Percentiles rank a stretch among this genome's conserved stretches.
These are phyloP conservation scores for Serripes groenlandicus DNA, from an alignment of 2,888 invertebrate genomes.

Conservation along the genomic window DNA sequence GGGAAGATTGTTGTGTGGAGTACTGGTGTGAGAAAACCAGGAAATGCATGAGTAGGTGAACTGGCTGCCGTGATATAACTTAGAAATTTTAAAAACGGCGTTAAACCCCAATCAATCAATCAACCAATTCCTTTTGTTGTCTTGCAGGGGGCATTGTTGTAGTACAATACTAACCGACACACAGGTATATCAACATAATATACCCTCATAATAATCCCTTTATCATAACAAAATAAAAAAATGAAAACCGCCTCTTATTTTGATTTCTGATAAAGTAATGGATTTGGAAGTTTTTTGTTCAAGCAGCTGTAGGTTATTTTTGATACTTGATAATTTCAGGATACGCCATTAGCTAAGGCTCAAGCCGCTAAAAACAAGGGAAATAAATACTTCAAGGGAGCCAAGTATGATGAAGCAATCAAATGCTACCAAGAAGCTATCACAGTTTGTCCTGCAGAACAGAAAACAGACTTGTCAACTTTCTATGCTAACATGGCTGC, in stretches of 20 bases:
- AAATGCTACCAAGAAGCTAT: slow-evolving; percentile 87
- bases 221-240: neutral
- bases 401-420: slow-evolving; percentile 87
- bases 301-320: too few species aligned
- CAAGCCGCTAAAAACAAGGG: slow-evolving; percentile 89
- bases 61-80: too few species aligned
- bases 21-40: too few species aligned
- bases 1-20: too few species aligned
- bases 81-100: too few species aligned
- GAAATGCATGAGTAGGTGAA: too few species aligned
- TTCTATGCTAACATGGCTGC: slow-evolving; percentile 99
- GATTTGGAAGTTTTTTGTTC: too few species aligned
- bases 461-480: slow-evolving; percentile 92
- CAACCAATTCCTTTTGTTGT: too few species aligned
- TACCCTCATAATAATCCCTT: neutral
- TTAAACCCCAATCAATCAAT: too few species aligned
- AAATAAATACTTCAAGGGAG: slow-evolving; percentile 87
- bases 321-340: slow-evolving; percentile 17
- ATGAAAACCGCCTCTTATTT: neutral
- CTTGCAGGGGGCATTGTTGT: too few species aligned
- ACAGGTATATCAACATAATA: neutral
- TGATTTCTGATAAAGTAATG: too few species aligned
- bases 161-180: too few species aligned
- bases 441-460: slow-evolving; percentile 87
- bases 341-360: slow-evolving; percentile 79